Evolutionary conservation across 2,888 invertebrate genomes (phyloP).

Genomic region (Argyresthia goedartella): DNA sequence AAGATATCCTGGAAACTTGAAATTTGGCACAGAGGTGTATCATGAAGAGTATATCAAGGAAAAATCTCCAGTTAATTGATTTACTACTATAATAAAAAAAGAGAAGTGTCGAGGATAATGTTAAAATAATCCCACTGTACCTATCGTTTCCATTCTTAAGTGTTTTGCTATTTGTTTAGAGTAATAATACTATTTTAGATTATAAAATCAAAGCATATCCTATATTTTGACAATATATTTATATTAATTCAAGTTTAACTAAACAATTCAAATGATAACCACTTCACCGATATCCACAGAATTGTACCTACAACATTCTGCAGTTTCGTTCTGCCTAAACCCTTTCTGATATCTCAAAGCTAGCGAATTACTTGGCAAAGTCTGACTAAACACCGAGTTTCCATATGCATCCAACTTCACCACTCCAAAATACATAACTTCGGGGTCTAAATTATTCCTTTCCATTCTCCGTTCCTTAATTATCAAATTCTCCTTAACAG

Average conservation of each 20-base stretch:
- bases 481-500: conserved; percentile 44
- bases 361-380: conserved; percentile 38
- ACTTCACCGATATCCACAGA: conserved; percentile 30
- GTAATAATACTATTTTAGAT: too few species aligned
- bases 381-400: conserved; percentile 38
- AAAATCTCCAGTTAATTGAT: too few species aligned
- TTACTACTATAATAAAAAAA: too few species aligned
- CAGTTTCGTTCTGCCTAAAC: conserved; percentile 25
- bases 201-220: background rate
- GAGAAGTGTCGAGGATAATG: too few species aligned
- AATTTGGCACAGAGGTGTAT: too few species aligned
- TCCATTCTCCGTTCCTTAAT: conserved; percentile 37
- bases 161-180: too few species aligned
- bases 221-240: too few species aligned
- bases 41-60: too few species aligned
- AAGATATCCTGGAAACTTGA: too few species aligned
- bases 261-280: conserved; percentile 27
- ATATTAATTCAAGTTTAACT: too few species aligned
- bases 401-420: conserved; percentile 39
- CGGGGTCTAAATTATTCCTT: conserved; percentile 19
- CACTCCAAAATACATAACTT: conserved; percentile 48
- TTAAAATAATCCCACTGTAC: too few species aligned
- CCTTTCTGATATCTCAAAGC: conserved; percentile 58
- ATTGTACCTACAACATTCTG: conserved; percentile 27
- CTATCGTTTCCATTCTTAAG: too few species aligned